These are phyloP conservation scores for Ceratina australensis DNA, from an alignment of 1,140 invertebrate genomes.

Conservation along the genomic window DNA sequence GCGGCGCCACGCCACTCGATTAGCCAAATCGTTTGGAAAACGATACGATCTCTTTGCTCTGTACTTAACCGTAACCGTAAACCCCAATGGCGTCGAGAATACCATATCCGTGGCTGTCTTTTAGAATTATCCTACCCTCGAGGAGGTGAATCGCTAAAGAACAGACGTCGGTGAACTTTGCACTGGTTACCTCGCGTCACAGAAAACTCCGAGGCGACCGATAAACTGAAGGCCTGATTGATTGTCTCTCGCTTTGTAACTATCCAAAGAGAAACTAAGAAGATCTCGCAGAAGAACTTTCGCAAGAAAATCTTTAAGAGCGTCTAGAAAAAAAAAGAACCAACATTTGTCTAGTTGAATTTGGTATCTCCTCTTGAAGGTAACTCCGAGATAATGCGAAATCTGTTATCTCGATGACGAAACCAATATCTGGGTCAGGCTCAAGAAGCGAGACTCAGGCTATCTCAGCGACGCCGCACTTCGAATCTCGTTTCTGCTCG, in stretches of 20 bases:
- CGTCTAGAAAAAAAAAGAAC: no score
- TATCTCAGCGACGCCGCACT: neutral
- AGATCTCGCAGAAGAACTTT: no score
- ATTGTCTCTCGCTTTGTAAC: no score
- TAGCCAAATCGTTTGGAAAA: conserved; percentile 73
- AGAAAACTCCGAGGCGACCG: neutral
- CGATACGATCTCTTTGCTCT: conserved; percentile 66
- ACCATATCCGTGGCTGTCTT: conserved; percentile 47
- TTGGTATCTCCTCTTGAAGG: no score
- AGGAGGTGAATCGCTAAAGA: neutral
- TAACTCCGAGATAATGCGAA: neutral
- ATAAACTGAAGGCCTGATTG: neutral
- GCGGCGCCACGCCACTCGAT: conserved; percentile 60
- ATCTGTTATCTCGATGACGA: no score
- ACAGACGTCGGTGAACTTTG: conserved; percentile 16
- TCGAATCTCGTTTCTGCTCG: conserved; percentile 6
- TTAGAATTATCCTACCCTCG: conserved; percentile 52
- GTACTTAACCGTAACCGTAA: conserved; percentile 65
- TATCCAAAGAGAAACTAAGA: no score
- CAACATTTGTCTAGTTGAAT: neutral
- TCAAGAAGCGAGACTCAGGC: neutral
- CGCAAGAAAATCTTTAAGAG: no score
- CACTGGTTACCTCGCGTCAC: neutral
- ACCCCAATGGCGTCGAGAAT: conserved; percentile 56
- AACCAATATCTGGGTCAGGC: neutral